phyloP scores from a whole-genome alignment of 2,113 vertebrate genomes.

The Casuarius casuarius region DNA sequence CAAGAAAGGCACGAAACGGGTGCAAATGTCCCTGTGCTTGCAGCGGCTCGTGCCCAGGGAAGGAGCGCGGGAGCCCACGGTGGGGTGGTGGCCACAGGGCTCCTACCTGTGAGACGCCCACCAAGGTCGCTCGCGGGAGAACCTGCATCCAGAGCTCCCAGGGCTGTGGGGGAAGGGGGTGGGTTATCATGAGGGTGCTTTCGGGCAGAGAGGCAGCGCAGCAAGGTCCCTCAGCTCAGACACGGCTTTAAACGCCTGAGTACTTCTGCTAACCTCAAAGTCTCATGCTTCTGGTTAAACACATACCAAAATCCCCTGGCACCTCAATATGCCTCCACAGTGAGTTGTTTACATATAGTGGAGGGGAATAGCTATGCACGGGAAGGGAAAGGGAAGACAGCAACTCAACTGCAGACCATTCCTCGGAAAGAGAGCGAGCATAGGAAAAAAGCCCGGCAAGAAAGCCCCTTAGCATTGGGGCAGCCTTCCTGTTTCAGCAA shows the following conservation, averaged over 20 bases:
- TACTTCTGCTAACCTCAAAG: neutral
- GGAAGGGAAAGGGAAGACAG: neutral
- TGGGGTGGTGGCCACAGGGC: fast-evolving
- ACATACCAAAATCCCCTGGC: neutral
- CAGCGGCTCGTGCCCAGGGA: fast-evolving
- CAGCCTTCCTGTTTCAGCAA: neutral
- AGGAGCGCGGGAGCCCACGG: fast-evolving
- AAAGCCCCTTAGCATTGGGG: neutral
- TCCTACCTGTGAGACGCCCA: neutral
- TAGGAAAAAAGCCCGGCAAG: neutral
- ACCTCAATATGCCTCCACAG: neutral
- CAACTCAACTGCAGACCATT: neutral
- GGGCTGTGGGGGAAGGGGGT: neutral
- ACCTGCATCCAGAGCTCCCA: neutral
- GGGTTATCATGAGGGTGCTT: neutral
- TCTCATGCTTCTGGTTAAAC: neutral
- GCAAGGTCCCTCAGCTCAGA: neutral
- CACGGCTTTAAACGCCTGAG: neutral
- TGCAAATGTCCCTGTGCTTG: fast-evolving
- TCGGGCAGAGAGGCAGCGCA: neutral
- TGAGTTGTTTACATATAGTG: neutral
- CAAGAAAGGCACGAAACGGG: neutral
- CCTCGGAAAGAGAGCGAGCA: neutral
- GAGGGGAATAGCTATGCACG: fast-evolving
- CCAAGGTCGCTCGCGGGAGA: neutral